These are phyloP conservation scores for Drosophila neonasuta DNA, from an alignment of 2,888 invertebrate genomes.

Conservation along the genomic window DNA sequence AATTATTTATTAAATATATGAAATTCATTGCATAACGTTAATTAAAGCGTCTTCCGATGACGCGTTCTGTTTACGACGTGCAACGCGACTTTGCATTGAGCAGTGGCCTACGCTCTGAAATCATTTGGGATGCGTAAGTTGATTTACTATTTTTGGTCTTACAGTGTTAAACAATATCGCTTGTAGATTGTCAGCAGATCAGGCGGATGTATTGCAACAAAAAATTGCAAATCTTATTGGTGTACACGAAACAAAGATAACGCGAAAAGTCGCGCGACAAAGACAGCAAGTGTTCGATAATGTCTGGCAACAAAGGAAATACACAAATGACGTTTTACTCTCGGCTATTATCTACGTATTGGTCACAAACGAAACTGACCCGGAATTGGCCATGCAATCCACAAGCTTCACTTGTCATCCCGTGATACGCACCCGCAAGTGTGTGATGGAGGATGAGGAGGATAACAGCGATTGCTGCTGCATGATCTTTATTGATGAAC, in stretches of 20 bases:
- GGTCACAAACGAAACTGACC: slow-evolving; percentile 58
- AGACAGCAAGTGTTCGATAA: slow-evolving; percentile 62
- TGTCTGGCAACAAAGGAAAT: slow-evolving; percentile 73
- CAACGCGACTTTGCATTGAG: slow-evolving; percentile 73
- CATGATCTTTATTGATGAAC: slow-evolving; percentile 78
- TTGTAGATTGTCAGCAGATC: slow-evolving; percentile 52
- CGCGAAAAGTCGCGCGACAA: slow-evolving; percentile 42
- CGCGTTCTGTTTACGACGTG: slow-evolving; percentile 68
- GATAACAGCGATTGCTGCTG: slow-evolving; percentile 73
- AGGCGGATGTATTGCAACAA: slow-evolving; percentile 54
- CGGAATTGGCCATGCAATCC: slow-evolving; percentile 46
- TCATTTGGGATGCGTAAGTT: slow-evolving; percentile 78
- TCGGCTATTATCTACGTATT: slow-evolving; percentile 75
- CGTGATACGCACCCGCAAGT: slow-evolving; percentile 76
- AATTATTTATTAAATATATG: neutral
- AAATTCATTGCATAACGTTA: neutral
- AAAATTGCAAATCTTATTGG: slow-evolving; percentile 58
- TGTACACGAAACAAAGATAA: slow-evolving; percentile 10
- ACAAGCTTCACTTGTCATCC: slow-evolving; percentile 70
- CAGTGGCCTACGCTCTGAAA: slow-evolving; percentile 67
- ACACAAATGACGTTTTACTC: slow-evolving; percentile 70
- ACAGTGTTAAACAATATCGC: neutral
- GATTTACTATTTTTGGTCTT: neutral
- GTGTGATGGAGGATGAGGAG: slow-evolving; percentile 50
- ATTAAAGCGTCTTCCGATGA: slow-evolving; percentile 26